Evolutionary conservation across 2,888 invertebrate species (phyloP), one percentile per base, ranked within the genome.

Genomic region (Orthonychiurus folsomi): DNA sequence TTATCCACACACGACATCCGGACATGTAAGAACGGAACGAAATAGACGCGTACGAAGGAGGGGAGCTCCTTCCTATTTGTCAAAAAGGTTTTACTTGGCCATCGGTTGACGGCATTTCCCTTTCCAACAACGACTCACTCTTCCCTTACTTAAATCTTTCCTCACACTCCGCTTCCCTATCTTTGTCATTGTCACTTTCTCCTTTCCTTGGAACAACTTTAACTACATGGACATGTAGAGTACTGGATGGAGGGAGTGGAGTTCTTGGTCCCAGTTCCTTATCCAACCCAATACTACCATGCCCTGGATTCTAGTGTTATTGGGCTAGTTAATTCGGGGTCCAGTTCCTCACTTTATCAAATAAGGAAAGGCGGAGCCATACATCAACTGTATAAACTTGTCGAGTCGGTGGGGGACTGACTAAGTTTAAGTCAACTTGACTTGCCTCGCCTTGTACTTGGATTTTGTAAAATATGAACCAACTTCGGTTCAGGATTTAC

Each of bases 11-110:
- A 15, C 54, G 54, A 62, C 61, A 63, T 66, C 61, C 59, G 63
- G 57, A 64, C 57, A 61, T 48, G 5, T 25, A n/a, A 24, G 50
- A 26, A 37, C 27, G 18, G 56, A 27, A n/a, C n/a, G 20, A 27
- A 27, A 50, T 27, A n/a, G 55, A 47, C 54, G n/a, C n/a, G n/a
- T n/a, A n/a, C n/a, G n/a, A n/a, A n/a, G n/a, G n/a, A n/a, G n/a
- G n/a, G 56, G 24, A n/a, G 56, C 61, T 61, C 56, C 20, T n/a
- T 61, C 59, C 64, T 59, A 64, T 64, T 64, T 64, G 64, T 64
- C 64, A 64, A 63, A 63, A 56, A 59, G 59, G 60, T 60, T 56
- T 60, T 60, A 47, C 28, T 63, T 63, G n/a, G 25, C n/a, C n/a
- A n/a, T n/a, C n/a, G n/a, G n/a, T n/a, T 15, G 15, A 37, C 37